Base-by-base conservation (phyloP, 2,797 vertebrate genomes). In the Triplophysa bombifrons region DNA sequence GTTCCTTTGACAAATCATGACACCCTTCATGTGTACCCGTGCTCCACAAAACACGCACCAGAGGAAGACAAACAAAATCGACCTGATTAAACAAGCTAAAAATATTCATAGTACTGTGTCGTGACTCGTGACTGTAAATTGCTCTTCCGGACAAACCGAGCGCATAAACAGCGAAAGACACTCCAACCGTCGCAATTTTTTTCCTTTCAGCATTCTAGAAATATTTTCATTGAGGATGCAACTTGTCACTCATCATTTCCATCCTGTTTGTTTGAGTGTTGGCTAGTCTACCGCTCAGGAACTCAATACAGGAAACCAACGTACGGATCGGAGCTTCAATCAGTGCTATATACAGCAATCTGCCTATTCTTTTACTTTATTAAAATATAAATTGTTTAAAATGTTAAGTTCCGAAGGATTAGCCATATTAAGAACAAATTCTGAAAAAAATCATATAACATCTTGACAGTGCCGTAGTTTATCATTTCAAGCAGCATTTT, bases 241-340 rank as follows among this genome's bases (percentile, higher is more conserved):
- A 93, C 91, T 90, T 86, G 87, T 94, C 92, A 93, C 87, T 93
- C 91, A 91, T 86, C 90, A 88, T 87, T 90, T 90, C 90, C 91
- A 94, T 94, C 93, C 93, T 94, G 93, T 94, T 94, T 94, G 93
- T 91, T 72, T 89, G 89, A 90, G 85, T 84, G 89, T 87, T 89
- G 90, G 89, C 87, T 90, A 85, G 88, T 91, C 89, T 92, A 88
- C 87, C 88, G 87, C 86, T 92, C 90, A 90, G 92, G 91, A 93
- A 92, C 92, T 91, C 82, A 74, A 68, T 74, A 84, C 90, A 92
- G 90, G 92, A 93, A 94, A 67, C 79, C 88, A 90, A 88, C 88
- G 88, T 90, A 89, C 90, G 89, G 88, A 92, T 88, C 88, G 84
- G 87, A 84, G 88, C 88, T 82, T 85, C 68, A 53, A 78, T 79